phyloP scores from a whole-genome alignment of 2,888 invertebrate species.

The Elegia similella region DNA sequence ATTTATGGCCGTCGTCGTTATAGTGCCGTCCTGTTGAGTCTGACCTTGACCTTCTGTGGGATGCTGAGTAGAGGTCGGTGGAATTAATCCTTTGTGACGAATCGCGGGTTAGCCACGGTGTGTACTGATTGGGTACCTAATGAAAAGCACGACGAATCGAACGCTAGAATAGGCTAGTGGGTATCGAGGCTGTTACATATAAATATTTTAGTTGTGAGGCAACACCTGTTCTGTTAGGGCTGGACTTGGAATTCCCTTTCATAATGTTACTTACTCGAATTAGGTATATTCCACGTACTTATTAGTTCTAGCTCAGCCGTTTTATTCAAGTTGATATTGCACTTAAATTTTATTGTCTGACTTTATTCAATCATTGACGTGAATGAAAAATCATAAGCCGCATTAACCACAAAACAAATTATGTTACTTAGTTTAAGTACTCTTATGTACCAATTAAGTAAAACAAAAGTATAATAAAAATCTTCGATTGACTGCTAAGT shows the following conservation, averaged over 20 bases:
- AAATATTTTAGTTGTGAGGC: conserved; percentile 6
- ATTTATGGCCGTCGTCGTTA: conserved; percentile 63
- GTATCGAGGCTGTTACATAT: conserved; percentile 44
- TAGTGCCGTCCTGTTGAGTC: conserved; percentile 42
- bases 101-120: conserved; percentile 55
- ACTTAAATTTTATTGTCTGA: too few relatives aligned
- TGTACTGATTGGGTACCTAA: conserved; percentile 65
- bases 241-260: neutral
- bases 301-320: too few relatives aligned
- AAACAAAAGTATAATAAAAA: too few relatives aligned
- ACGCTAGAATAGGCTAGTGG: conserved; percentile 44
- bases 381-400: too few relatives aligned
- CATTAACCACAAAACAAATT: too few relatives aligned
- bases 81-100: conserved; percentile 70
- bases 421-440: too few relatives aligned
- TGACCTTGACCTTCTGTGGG: conserved; percentile 56
- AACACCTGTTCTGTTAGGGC: neutral
- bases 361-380: too few relatives aligned
- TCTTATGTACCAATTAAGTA: too few relatives aligned
- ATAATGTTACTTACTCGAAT: too few relatives aligned
- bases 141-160: conserved; percentile 55
- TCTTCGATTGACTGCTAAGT: too few relatives aligned
- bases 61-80: conserved; percentile 32
- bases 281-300: too few relatives aligned
- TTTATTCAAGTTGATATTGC: too few relatives aligned